phyloP scores from a whole-genome alignment of 2,888 invertebrate genomes.

The Heliconius sara region DNA sequence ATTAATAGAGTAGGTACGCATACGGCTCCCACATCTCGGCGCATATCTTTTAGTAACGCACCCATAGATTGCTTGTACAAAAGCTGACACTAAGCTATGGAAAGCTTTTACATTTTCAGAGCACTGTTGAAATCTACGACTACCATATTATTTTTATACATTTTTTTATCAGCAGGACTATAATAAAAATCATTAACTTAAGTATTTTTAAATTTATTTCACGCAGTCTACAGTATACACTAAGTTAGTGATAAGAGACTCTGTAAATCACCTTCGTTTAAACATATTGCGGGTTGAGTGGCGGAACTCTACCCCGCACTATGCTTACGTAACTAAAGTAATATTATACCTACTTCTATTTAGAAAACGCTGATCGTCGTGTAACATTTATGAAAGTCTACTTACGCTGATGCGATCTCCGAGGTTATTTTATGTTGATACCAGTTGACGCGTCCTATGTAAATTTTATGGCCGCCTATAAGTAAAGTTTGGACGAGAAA shows the following conservation, averaged over 20 bases:
- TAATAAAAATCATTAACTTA: no score
- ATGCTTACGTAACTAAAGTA: no score
- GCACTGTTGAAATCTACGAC: neutral
- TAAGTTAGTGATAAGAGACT: no score
- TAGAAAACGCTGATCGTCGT: slow-evolving; percentile 19
- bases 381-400: slow-evolving; percentile 27
- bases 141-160: neutral
- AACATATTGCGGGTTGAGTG: no score
- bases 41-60: neutral
- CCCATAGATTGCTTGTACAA: neutral
- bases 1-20: neutral
- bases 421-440: slow-evolving; percentile 41
- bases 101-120: slow-evolving; percentile 4
- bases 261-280: no score
- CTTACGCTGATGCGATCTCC: slow-evolving; percentile 25
- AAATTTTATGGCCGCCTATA: slow-evolving; percentile 75
- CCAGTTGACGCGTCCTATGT: slow-evolving; percentile 65
- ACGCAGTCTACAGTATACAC: no score
- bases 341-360: neutral
- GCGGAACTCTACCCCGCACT: no score
- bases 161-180: neutral
- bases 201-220: no score
- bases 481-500: slow-evolving; percentile 55
- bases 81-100: neutral
- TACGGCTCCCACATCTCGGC: neutral